Base-by-base conservation (phyloP, 1,140 invertebrate genomes). In the Magallana ariakensis region DNA sequence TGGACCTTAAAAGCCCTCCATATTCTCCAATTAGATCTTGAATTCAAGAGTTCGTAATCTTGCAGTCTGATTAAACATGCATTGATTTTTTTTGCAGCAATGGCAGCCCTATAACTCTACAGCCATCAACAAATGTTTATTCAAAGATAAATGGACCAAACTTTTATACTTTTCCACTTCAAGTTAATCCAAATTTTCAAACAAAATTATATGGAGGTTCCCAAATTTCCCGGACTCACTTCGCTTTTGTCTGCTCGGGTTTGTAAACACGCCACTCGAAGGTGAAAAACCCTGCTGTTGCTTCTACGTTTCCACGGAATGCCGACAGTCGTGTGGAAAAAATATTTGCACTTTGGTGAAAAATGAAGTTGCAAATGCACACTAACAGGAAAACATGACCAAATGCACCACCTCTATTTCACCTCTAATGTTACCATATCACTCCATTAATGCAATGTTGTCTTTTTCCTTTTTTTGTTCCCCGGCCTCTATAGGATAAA, bases 171-270 rank as follows among this genome's bases (percentile, higher is more conserved):
- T 84, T 84, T 60, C 82, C 55, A 60, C 82, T 84, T 84, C 10
- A 84, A 84, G 82, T 84, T 84, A 84, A 84, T 84, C 82, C 82
- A 84, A 84, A 58, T 84, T 84, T 60, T 60, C 55, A 84, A 84
- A 84, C 82, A 84, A 84, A 57, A 84, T 84, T 56, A 84, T 84
- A 57, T 60, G 53, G 13, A 84, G 53, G 53, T 84, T 84, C n/a
- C 82, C 22, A 60, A 22, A 75, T 75, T 75, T 75, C 66, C 66
- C 22, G 66, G 66, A 75, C 82, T 56, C 5, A 3, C 56, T 60
- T 58, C 8, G 56, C 19, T 58, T 56, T 33, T 33, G 56, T 58
- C 55, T 84, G 53, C 26, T 84, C 22, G 16, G 56, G 82, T 46
- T 60, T 84, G 82, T 56, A 84, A 84, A 60, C 82, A 58, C 56